These are phyloP conservation scores for Leptoteleia sp. DNA, from an alignment of 1,140 invertebrate species.

Conservation along the genomic window DNA sequence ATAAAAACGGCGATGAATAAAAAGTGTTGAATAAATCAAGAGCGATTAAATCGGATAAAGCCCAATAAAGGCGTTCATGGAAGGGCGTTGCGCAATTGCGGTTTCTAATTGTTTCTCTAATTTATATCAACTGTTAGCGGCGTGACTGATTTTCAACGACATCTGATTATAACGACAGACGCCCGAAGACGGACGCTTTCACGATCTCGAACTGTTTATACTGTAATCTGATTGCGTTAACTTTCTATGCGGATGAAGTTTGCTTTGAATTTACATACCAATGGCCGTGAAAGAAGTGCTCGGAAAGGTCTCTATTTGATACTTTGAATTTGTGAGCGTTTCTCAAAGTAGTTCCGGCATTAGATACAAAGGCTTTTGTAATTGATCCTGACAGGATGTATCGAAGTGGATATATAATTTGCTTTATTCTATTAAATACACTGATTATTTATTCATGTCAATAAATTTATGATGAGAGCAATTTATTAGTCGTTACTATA, in stretches of 20 bases:
- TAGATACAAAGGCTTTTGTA: no score
- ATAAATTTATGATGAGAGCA: no score
- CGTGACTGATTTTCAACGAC: slow-evolving; percentile 11
- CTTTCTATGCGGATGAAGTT: slow-evolving; percentile 61
- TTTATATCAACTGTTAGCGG: slow-evolving; percentile 6
- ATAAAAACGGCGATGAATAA: neutral
- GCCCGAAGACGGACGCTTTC: slow-evolving; percentile 57
- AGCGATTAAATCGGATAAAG: neutral
- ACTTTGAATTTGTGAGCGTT: no score
- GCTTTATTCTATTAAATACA: no score
- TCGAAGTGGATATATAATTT: no score
- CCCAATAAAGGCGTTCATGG: neutral
- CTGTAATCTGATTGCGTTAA: slow-evolving; percentile 39
- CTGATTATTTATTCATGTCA: no score
- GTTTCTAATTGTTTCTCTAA: slow-evolving; percentile 23
- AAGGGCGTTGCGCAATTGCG: neutral
- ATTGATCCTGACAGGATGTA: no score
- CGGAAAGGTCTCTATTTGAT: slow-evolving; percentile 10
- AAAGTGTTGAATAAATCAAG: neutral
- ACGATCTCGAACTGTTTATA: slow-evolving; percentile 54
- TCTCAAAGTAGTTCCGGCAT: no score
- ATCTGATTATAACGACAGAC: slow-evolving; percentile 11
- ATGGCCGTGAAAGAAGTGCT: slow-evolving; percentile 22
- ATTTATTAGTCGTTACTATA: no score
- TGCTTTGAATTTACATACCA: slow-evolving; percentile 42